These are phyloP conservation scores for Aphelinus certus DNA, from an alignment of 1,140 invertebrate genomes.

Conservation along the genomic window DNA sequence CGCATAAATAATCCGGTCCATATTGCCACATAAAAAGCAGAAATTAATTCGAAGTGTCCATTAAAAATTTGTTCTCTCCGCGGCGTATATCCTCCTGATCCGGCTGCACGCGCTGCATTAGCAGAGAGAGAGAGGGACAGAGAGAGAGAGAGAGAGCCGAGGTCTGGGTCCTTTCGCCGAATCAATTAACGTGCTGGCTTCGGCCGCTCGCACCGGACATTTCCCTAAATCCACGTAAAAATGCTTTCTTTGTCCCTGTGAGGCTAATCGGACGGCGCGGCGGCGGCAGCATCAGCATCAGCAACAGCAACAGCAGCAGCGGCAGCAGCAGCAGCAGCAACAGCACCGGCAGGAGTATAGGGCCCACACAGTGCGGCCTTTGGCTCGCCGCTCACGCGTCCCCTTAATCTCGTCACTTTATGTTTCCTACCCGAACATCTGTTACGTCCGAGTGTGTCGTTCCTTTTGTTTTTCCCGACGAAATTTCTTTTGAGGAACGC, in stretches of 20 bases:
- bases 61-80: too few relatives aligned
- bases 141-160: not conserved
- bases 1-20: too few relatives aligned
- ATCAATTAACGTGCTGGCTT: constrained; percentile 14
- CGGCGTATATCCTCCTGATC: too few relatives aligned
- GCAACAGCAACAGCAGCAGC: too few relatives aligned
- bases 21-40: too few relatives aligned
- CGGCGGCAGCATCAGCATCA: too few relatives aligned
- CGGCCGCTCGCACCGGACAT: not conserved
- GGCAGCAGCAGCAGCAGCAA: too few relatives aligned
- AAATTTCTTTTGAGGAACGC: not conserved
- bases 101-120: too few relatives aligned
- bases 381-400: not conserved
- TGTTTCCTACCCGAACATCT: constrained; percentile 24
- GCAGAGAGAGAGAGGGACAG: not conserved
- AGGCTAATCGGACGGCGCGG: constrained; percentile 12
- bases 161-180: constrained; percentile 4
- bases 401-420: constrained; percentile 35
- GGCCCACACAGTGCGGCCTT: too few relatives aligned
- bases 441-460: constrained; percentile 15
- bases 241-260: constrained; percentile 12
- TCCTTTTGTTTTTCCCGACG: constrained; percentile 22
- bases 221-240: constrained; percentile 27
- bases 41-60: not conserved
- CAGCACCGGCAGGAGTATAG: too few relatives aligned